Evolutionary conservation across 2,888 invertebrate genomes (phyloP).

Genomic region (Halictus quadricinctus): DNA sequence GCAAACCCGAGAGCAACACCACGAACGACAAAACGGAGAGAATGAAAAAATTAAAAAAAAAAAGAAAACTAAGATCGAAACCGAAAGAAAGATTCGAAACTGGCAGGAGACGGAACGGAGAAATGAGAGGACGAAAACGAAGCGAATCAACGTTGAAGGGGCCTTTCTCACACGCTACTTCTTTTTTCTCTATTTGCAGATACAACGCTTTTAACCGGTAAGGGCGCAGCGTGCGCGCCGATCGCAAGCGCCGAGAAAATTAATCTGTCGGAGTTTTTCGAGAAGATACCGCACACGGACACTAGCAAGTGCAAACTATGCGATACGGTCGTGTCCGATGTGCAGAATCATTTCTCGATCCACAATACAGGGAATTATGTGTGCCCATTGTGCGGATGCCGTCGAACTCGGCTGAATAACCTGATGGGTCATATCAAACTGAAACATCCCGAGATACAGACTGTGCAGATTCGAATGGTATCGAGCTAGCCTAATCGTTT

Average conservation of each 20-base stretch:
- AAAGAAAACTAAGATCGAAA: not conserved
- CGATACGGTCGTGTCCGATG: constrained; percentile 78
- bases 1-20: not conserved
- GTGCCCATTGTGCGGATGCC: constrained; percentile 78
- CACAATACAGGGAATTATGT: constrained; percentile 78
- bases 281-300: constrained; percentile 72
- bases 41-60: not conserved
- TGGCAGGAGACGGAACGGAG: not conserved
- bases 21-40: not conserved
- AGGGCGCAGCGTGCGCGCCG: constrained; percentile 73
- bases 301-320: constrained; percentile 78
- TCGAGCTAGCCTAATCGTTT: too few relatives aligned
- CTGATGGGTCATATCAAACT: constrained; percentile 76
- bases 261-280: constrained; percentile 74
- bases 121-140: not conserved
- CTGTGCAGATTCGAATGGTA: constrained; percentile 38
- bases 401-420: constrained; percentile 76
- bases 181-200: constrained; percentile 77
- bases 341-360: constrained; percentile 77
- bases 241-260: constrained; percentile 72
- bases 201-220: constrained; percentile 75
- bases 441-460: constrained; percentile 74
- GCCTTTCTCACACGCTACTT: constrained; percentile 61
- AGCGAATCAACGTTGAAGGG: constrained; percentile 30
- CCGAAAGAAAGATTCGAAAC: not conserved